Base-by-base conservation (phyloP, 2,113 vertebrate species). In the Stictonetta naevosa region DNA sequence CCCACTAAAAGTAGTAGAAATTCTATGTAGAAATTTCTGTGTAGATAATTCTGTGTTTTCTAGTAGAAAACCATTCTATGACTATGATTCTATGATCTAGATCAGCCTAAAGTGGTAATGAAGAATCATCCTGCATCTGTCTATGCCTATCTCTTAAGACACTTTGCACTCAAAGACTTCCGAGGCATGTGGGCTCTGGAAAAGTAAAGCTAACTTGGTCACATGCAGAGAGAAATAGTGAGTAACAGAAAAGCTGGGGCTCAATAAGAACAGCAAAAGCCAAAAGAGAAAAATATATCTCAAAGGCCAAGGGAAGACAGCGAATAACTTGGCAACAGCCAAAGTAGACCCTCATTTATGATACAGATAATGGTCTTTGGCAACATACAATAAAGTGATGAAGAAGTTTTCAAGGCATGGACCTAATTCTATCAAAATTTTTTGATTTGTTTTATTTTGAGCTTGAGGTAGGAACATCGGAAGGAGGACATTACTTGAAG, bases 391-490 rank as follows among this genome's bases (percentile, higher is more conserved):
- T n/a, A 80, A 86, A 87, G 15, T 29, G 55, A 73, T 67, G 55
- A 90, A 94, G 46, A 90, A 44, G 38, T 73, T 90, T 91, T 71
- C 67, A 66, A 53, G 78, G 11, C 22, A 82, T 19, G 19, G 34
- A 89, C 71, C 31, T 75, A 78, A 89, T 95, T 93, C 83, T 78
- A 66, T 74, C 83, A 8, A 4, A 68, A 12, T 74, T 71, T 88
- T 95, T 85, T 59, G 74, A 69, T 77, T 84, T 84, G 33, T 88
- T 95, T 89, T 29, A 79, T 91, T 83, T n/a, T 79, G 38, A 80
- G 7, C 48, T 87, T 76, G 44, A 36, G 7, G 1, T 16, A 87
- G 36, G 33, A 86, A 56, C 19, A 52, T 53, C n/a, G 75, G 40
- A 18, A 83, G 40, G 23, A 83, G 8, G 6, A 71, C 5, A 8